A percentile compares a stretch with the other conserved stretches of the same genome.
Evolutionary conservation across 2,888 invertebrate species (phyloP).

Genomic region (Caenorhabditis macrosperma): DNA sequence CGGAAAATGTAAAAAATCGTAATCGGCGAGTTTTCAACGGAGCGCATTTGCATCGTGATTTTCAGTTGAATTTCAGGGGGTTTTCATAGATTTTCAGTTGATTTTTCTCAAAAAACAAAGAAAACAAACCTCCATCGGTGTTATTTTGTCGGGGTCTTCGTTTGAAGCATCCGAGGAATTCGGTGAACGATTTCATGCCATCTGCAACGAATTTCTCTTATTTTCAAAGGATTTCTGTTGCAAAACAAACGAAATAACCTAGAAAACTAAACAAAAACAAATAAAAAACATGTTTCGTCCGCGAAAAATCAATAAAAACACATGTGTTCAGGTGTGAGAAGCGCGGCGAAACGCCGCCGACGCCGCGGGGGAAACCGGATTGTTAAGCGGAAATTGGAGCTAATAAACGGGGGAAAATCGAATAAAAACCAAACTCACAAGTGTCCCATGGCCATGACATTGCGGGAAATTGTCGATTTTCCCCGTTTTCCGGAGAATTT

Average conservation of each 20-base stretch:
- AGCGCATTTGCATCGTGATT: constrained; percentile 19
- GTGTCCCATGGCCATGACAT: constrained; percentile 6
- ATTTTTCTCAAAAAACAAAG: background rate
- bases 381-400: background rate
- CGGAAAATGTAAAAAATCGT: constrained; percentile 9
- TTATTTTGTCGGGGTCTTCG: background rate
- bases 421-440: constrained; percentile 2
- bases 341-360: background rate
- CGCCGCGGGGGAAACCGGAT: background rate
- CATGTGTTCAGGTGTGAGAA: background rate
- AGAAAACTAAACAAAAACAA: constrained; percentile 2
- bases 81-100: constrained; percentile 3
- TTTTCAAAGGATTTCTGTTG: too few species aligned
- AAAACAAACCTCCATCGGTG: background rate
- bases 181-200: constrained; percentile 39
- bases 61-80: background rate
- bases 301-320: background rate
- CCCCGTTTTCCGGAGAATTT: too few species aligned
- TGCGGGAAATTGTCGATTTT: too few species aligned
- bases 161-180: constrained; percentile 42
- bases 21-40: constrained; percentile 5
- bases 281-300: background rate
- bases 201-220: constrained; percentile 39
- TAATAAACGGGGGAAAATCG: background rate
- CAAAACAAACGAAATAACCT: background rate